These are phyloP conservation scores for Pomacea canaliculata DNA, from an alignment of 2,888 invertebrate genomes.

Conservation along the genomic window DNA sequence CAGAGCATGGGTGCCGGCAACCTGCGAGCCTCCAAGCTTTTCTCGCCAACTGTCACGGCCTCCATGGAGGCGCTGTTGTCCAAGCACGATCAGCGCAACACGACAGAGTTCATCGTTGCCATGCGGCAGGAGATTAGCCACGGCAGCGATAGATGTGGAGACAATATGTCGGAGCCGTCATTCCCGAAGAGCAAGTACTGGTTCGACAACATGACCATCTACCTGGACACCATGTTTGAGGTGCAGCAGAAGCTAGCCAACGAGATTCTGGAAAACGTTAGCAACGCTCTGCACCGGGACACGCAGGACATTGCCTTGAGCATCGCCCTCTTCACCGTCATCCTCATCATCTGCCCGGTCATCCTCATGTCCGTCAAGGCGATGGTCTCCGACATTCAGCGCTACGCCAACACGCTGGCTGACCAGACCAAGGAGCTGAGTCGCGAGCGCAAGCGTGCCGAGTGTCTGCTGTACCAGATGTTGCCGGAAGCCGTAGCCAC, in stretches of 20 bases:
- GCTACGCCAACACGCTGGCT: constrained; percentile 56
- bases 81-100: neutral
- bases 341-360: constrained; percentile 54
- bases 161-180: constrained; percentile 31
- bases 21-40: constrained; percentile 53
- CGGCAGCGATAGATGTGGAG: constrained; percentile 25
- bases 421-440: constrained; percentile 59
- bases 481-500: constrained; percentile 64
- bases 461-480: constrained; percentile 65
- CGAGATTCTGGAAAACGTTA: constrained; percentile 37
- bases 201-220: constrained; percentile 58
- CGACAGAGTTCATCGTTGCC: constrained; percentile 13
- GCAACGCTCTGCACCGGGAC: constrained; percentile 32
- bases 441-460: constrained; percentile 62
- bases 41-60: constrained; percentile 49
- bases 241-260: constrained; percentile 36
- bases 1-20: constrained; percentile 58
- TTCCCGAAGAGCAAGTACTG: constrained; percentile 47
- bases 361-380: constrained; percentile 58
- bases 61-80: constrained; percentile 29
- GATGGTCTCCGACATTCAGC: constrained; percentile 58
- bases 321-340: constrained; percentile 52
- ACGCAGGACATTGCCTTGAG: constrained; percentile 53
- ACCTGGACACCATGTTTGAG: constrained; percentile 38
- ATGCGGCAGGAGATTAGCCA: constrained; percentile 49